Evolutionary conservation across 2,797 vertebrate genomes (phyloP), one percentile per base, ranked within the genome.

Genomic region (Parauchenoglanis ngamensis): DNA sequence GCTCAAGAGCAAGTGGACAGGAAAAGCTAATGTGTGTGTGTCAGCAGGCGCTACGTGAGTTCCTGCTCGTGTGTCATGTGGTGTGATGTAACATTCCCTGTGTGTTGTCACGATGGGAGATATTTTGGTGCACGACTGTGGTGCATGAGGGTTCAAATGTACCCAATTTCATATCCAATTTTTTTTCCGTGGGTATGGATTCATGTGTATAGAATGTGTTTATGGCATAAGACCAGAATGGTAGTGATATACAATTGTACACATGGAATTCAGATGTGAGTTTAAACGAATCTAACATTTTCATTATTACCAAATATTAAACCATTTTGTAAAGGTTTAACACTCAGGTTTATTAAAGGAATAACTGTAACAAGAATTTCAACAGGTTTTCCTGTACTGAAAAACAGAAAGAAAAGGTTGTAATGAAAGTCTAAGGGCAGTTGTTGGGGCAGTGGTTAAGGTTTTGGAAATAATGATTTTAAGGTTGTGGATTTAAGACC

Each of bases 1-100:
- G 67, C 85, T 87, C 76, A 89, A 28, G 35, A 86, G 75, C 76
- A 80, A 77, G 21, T 15, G 61, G 78, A 88, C 86, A 79, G 72
- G 84, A 88, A 87, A 87, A 90, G 72, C 78, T 72, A 81, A 76
- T 15, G 49, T 49, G 77, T 49, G 77, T 54, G 75, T 85, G 78
- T 85, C 72, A 85, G 84, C 17, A 75, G 46, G 8, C 76, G n/a
- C 65, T 86, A 87, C 81, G 68, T 90, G 85, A 85, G 61, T 83
- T 72, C 85, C 63, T 78, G 76, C 76, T 85, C 3, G 61, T 87
- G 87, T 65, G 65, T 84, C 85, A 65, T 15, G 19, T 67, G 31
- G 68, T 67, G 57, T 85, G 83, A 85, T 87, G 61, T 87, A 84
- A 79, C 31, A 12, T 77, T 54, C 59, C n/a, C 82, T 49, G 35